Evolutionary conservation across 2,888 invertebrate genomes (phyloP), one percentile per base, ranked within the genome.

Genomic region (Lasioglossum lativentre): DNA sequence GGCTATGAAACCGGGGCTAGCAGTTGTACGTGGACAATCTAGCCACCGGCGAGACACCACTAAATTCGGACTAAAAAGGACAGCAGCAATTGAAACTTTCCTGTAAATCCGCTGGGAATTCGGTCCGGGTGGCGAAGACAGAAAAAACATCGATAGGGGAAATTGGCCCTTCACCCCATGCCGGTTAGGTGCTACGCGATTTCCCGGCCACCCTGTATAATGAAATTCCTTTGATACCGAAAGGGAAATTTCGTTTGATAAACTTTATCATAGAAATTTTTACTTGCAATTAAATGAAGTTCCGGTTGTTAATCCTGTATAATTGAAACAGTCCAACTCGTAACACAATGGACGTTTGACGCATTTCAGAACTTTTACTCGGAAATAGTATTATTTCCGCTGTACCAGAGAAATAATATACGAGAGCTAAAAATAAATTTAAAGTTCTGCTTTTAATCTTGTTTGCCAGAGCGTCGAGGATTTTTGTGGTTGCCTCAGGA

Each of bases 51-150:
- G 76, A 70, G 80, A 83, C 68, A 42, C 63, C 34, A 68, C 66
- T 59, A 73, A 83, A 75, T 78, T 80, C 66, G 66, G 42, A 70
- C 42, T 63, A 47, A 68, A 75, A 84, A 75, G 84, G 84, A 68
- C 78, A 78, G 76, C 14, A 77, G 78, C 77, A 52, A 74, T 82
- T 75, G 70, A 73, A 84, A 88, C 73, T 89, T 90, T 80, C 63
- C 66, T n/a, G 80, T 70, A 72, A 40, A 78, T 74, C 59, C 47
- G 52, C 59, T 56, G 42, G 80, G 42, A 84, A 77, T 84, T 89
- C 76, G 59, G 63, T 42, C n/a, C n/a, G n/a, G 77, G 72, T 47
- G 40, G 66, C 45, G 70, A 71, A 52, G 40, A 70, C 72, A 66
- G 63, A 56, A 30, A 73, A 71, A 77, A 81, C 71, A 34, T 34